Percentiles rank a stretch among this genome's conserved stretches.
These are phyloP conservation scores for Goniozus legneri DNA, from an alignment of 1,140 invertebrate genomes.

Conservation along the genomic window DNA sequence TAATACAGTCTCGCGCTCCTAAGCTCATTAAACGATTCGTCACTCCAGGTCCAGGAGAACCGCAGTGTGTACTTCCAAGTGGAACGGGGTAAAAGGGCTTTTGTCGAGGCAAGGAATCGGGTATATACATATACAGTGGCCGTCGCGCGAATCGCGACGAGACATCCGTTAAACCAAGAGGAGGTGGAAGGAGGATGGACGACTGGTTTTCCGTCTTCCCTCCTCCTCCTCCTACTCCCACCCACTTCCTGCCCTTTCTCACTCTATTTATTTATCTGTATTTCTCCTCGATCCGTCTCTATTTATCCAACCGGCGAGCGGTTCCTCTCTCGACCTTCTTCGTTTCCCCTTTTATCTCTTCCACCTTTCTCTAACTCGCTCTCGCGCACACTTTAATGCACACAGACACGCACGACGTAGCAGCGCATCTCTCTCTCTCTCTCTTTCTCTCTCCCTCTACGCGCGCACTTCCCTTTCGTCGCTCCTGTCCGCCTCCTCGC, in stretches of 20 bases:
- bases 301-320: too few relatives aligned
- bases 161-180: conserved; percentile 19
- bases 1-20: background rate
- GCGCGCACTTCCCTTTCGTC: conserved; percentile 18
- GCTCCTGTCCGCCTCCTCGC: conserved; percentile 23
- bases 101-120: background rate
- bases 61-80: background rate
- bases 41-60: background rate
- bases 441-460: background rate
- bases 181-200: conserved; percentile 8
- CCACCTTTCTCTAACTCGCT: background rate
- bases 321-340: too few relatives aligned
- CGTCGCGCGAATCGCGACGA: conserved; percentile 2
- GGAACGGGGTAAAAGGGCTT: background rate
- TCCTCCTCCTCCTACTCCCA: background rate
- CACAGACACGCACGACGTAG: too few relatives aligned
- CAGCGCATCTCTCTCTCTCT: conserved; percentile 1
- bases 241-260: background rate
- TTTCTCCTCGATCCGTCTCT: background rate
- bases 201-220: conserved; percentile 15
- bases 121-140: background rate
- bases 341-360: background rate
- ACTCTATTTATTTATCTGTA: conserved; percentile 3
- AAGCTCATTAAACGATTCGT: background rate
- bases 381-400: background rate